Evolutionary conservation across 2,888 invertebrate genomes (phyloP).

Genomic region (Antheraea yamamai): DNA sequence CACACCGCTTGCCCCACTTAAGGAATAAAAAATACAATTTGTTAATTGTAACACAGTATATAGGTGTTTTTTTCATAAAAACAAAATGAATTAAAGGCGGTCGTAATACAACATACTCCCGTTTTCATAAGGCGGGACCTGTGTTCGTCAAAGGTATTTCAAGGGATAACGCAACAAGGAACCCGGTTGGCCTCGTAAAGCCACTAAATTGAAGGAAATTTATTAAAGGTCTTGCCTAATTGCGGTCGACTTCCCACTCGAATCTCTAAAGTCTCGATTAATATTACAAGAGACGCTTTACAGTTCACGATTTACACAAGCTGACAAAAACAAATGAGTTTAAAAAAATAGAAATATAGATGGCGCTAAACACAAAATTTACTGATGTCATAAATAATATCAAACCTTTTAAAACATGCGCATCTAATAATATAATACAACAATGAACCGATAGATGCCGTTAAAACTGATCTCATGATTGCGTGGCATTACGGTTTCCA

Average conservation of each 20-base stretch:
- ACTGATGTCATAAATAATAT: too few species aligned
- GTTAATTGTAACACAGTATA: background rate
- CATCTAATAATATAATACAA: too few species aligned
- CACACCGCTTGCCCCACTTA: too few species aligned
- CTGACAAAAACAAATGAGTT: too few species aligned
- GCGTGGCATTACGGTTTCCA: too few species aligned
- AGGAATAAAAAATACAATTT: background rate
- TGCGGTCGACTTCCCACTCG: constrained; percentile 41
- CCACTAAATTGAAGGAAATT: constrained; percentile 37
- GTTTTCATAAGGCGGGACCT: background rate
- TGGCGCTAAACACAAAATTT: too few species aligned
- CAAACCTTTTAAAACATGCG: too few species aligned
- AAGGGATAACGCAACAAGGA: background rate
- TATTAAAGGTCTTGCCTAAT: constrained; percentile 44
- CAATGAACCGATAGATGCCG: too few species aligned
- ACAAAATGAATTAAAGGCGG: background rate
- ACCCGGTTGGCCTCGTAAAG: constrained; percentile 29
- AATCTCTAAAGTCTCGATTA: constrained; percentile 32
- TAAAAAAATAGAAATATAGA: too few species aligned
- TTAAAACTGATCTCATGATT: too few species aligned
- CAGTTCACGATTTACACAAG: too few species aligned
- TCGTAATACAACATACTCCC: background rate
- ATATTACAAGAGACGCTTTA: constrained; percentile 26
- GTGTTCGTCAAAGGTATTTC: background rate
- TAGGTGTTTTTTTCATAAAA: background rate